phyloP scores from a whole-genome alignment of 1,140 invertebrate species.

The Leptinotarsa defecta region DNA sequence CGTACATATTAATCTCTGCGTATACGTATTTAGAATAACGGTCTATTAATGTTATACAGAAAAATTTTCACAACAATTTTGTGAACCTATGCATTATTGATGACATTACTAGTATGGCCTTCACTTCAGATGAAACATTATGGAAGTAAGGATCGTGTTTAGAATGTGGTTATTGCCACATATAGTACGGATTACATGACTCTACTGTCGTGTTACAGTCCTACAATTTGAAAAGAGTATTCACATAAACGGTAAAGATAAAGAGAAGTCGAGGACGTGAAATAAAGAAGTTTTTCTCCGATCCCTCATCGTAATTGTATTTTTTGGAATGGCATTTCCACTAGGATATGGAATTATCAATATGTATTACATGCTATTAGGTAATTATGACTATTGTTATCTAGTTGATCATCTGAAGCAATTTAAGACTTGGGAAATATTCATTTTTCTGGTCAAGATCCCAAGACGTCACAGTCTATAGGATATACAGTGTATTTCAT shows the following conservation, averaged over 20 bases:
- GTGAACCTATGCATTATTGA: slow-evolving; percentile 4
- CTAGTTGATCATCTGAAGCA: too few relatives aligned
- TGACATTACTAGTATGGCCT: slow-evolving; percentile 13
- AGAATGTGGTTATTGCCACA: slow-evolving; percentile 20
- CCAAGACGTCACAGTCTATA: too few relatives aligned
- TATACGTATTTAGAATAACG: slow-evolving; percentile 8
- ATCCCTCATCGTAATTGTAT: too few relatives aligned
- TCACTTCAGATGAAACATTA: slow-evolving; percentile 9
- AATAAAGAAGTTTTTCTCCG: too few relatives aligned
- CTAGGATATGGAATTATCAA: too few relatives aligned
- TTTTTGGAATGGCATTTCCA: too few relatives aligned
- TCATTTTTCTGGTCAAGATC: too few relatives aligned
- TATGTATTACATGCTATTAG: too few relatives aligned
- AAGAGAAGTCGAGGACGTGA: neutral
- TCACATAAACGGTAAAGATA: neutral
- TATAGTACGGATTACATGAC: slow-evolving; percentile 19
- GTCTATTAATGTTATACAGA: neutral
- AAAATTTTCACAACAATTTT: slow-evolving; percentile 2
- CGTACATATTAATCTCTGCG: too few relatives aligned
- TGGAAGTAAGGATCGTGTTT: slow-evolving; percentile 7
- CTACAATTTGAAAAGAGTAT: slow-evolving; percentile 1
- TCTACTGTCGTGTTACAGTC: slow-evolving; percentile 7
- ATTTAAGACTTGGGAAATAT: too few relatives aligned
- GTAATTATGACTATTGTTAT: too few relatives aligned
- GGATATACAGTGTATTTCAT: too few relatives aligned